A percentile compares a stretch with the other conserved stretches of the same genome.
phyloP scores from a whole-genome alignment of 2,113 vertebrate species.

The Ochotona princeps region DNA sequence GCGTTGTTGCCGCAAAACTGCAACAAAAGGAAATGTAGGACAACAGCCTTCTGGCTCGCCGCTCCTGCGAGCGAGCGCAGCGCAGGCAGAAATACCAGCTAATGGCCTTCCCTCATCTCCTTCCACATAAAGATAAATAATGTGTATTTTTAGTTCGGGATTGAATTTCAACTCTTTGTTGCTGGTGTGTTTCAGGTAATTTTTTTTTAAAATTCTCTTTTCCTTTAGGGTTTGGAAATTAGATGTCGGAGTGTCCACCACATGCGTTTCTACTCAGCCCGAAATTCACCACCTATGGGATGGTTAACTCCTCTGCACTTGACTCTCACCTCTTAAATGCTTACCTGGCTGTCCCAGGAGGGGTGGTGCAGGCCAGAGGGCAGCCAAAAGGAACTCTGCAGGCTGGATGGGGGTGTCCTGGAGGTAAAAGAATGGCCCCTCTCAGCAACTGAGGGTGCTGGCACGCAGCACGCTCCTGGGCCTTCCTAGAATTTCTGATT shows the following conservation, averaged over 20 bases:
- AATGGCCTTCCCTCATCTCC: slow-evolving; percentile 58
- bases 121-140: slow-evolving; percentile 71
- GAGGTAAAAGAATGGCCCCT: not conserved
- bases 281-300: slow-evolving; percentile 46
- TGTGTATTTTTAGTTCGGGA: slow-evolving; percentile 70
- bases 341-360: not conserved
- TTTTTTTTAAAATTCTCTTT: not conserved
- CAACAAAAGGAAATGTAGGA: slow-evolving; percentile 58
- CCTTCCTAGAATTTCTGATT: not conserved
- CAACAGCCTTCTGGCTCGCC: slow-evolving; percentile 8
- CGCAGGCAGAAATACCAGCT: slow-evolving; percentile 18
- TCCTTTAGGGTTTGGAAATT: slow-evolving; percentile 53
- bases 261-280: slow-evolving; percentile 43
- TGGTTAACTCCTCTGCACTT: slow-evolving; percentile 21
- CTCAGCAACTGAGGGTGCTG: not conserved
- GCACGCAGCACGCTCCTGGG: rapidly evolving
- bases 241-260: slow-evolving; percentile 12
- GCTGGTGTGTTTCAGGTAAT: slow-evolving; percentile 51
- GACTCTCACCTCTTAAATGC: not conserved
- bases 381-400: not conserved
- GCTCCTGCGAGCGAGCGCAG: not conserved
- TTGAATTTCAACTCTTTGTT: slow-evolving; percentile 58
- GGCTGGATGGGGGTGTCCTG: not conserved
- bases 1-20: not conserved
- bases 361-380: not conserved